phyloP scores from a whole-genome alignment of 2,797 vertebrate species.

The Coranthus polyacanthus region DNA sequence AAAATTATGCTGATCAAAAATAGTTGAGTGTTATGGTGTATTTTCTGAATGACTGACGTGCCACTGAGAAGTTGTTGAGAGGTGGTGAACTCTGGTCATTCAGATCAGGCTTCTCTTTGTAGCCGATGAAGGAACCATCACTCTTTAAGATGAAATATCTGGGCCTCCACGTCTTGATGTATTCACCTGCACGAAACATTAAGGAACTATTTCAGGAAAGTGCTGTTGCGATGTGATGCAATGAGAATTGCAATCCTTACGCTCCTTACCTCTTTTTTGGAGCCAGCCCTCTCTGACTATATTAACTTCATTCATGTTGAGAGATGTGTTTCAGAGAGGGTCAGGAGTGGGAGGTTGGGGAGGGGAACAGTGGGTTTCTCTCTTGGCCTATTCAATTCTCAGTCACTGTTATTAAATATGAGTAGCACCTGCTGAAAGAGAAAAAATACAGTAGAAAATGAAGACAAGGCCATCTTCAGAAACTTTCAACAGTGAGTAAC shows the following conservation, averaged over 20 bases:
- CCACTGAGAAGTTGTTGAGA: conserved; percentile 93
- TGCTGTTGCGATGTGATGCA: too few relatives aligned
- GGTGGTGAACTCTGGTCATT: conserved; percentile 86
- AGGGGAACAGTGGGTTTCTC: conserved; percentile 46
- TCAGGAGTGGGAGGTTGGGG: conserved; percentile 49
- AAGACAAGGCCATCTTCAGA: not conserved
- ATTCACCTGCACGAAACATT: conserved; percentile 84
- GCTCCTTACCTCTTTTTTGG: conserved; percentile 88
- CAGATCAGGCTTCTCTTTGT: conserved; percentile 90
- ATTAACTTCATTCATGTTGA: conserved; percentile 89
- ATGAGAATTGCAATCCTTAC: not conserved
- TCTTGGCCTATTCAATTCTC: conserved; percentile 44
- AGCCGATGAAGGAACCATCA: conserved; percentile 92
- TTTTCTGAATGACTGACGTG: conserved; percentile 76
- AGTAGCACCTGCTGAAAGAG: conserved; percentile 63
- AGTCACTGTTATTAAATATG: conserved; percentile 32
- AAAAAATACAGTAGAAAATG: conserved; percentile 7
- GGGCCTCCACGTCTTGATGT: conserved; percentile 93
- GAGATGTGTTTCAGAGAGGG: conserved; percentile 54
- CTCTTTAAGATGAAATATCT: conserved; percentile 93
- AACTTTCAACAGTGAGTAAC: too few relatives aligned
- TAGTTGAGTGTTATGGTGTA: not conserved
- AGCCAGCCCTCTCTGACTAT: conserved; percentile 93
- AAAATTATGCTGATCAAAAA: not conserved
- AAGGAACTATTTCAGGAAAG: too few relatives aligned